Base-by-base conservation (phyloP, 2,888 invertebrate species). In the Conus canariensis region DNA sequence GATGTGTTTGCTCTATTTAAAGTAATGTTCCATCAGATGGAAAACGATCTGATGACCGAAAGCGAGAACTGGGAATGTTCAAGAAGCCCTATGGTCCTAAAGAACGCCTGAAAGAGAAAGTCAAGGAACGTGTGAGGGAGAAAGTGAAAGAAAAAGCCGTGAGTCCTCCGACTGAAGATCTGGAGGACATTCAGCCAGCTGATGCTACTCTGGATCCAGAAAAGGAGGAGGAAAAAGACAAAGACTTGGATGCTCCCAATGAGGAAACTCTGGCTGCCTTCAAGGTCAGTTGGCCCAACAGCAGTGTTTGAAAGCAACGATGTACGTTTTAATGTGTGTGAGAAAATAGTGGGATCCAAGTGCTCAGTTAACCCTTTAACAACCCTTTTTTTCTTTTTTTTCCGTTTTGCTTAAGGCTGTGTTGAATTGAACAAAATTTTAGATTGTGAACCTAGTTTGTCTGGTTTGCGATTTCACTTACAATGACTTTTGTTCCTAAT, bases 181-280 rank as follows among this genome's bases (percentile, higher is more conserved):
- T 56, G 25, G 90, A 92, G 12, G 64, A 77, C 22, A 83, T 88
- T 25, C 88, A 90, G 80, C 85, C 86, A 14, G 74, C 86, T 19
- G 90, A 90, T 30, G 19, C 85, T 16, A 59, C 77, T 59, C 58
- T 85, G 45, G 83, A 58, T 14, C 25, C 67, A 14, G 25, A 59
- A 19, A n/a, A 64, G n/a, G 70, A 80, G 30, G 60, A 87, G 60
- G 85, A 85, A 16, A 86, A 90, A 82, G 87, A 85, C 58, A 88
- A 90, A 56, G 85, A 67, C 14, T 87, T 90, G 59, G 77, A 88
- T 45, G 88, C 90, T 83, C 91, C 91, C 22, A 91, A 91, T 90
- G 90, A 91, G 16, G 87, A 91, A 16, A 90, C 91, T 59, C 85
- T 92, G 77, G 91, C 92, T 58, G 91, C 90, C 60, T 92, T 92